phyloP scores from a whole-genome alignment of 2,888 invertebrate genomes.

The Eilema sororculum region DNA sequence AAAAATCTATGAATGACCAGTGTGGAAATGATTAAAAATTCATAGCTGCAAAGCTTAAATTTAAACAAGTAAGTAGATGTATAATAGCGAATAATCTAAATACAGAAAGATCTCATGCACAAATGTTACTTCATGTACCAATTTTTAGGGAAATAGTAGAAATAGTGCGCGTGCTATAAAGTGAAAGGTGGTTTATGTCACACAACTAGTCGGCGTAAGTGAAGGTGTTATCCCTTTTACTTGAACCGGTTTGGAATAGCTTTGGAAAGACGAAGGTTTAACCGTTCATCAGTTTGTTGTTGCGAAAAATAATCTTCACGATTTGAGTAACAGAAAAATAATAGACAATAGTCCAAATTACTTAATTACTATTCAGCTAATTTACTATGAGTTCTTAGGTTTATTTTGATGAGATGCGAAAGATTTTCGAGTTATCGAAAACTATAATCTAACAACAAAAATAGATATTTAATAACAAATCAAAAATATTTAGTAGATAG shows the following conservation, averaged over 20 bases:
- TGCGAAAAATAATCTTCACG: background rate
- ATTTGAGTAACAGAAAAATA: background rate
- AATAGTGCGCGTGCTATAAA: slow-evolving; percentile 29
- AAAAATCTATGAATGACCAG: no score
- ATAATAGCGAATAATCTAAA: background rate
- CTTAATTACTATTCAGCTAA: no score
- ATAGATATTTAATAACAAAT: background rate
- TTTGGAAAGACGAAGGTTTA: slow-evolving; percentile 8
- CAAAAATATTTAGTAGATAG: background rate
- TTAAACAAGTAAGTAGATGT: background rate
- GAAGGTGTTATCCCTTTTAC: slow-evolving; percentile 50
- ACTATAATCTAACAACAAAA: background rate
- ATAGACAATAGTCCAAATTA: background rate
- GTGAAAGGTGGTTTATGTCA: slow-evolving; percentile 44
- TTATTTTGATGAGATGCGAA: no score
- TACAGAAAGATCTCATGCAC: background rate
- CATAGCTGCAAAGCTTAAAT: no score
- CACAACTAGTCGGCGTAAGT: slow-evolving; percentile 40
- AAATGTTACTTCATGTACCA: background rate
- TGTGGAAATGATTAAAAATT: no score
- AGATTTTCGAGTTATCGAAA: no score
- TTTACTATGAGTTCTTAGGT: no score
- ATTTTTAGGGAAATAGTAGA: background rate
- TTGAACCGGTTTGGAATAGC: slow-evolving; percentile 35
- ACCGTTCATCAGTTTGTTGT: background rate